Evolutionary conservation across 2,113 vertebrate species (phyloP).

Genomic region (Ictalurus punctatus): DNA sequence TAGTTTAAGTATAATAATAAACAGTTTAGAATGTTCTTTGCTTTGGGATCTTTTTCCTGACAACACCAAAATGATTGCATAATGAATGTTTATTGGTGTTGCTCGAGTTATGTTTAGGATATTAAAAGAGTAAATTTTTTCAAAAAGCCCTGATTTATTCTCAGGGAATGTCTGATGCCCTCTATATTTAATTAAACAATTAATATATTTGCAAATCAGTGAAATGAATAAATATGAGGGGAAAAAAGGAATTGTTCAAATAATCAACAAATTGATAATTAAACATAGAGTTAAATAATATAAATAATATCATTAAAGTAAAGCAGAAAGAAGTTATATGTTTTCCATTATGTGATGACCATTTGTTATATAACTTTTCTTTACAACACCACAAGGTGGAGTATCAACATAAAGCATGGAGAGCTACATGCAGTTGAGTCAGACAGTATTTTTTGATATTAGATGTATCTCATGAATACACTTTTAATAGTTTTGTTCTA

Average conservation of each 20-base stretch:
- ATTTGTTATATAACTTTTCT: not conserved
- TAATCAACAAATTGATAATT: not conserved
- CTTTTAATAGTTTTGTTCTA: not conserved
- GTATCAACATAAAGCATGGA: not conserved
- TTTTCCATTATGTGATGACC: not conserved
- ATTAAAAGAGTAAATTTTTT: not conserved
- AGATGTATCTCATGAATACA: not conserved
- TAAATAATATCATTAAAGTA: not conserved
- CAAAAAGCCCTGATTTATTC: not conserved
- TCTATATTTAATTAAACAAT: not conserved
- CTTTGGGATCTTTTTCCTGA: not conserved
- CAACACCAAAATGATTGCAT: not conserved
- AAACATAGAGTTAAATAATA: not conserved
- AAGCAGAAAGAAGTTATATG: not conserved
- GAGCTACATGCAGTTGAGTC: not conserved
- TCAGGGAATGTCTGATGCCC: not conserved
- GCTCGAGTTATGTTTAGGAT: not conserved
- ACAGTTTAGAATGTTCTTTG: not conserved
- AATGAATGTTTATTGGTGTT: not conserved
- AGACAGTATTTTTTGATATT: not conserved
- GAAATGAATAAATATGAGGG: not conserved
- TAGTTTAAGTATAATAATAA: not conserved
- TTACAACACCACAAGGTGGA: constrained; percentile 40
- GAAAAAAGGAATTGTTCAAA: not conserved
- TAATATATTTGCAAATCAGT: not conserved